These are phyloP conservation scores for Drosophila paracracens DNA, from an alignment of 2,888 invertebrate species.

Conservation along the genomic window DNA sequence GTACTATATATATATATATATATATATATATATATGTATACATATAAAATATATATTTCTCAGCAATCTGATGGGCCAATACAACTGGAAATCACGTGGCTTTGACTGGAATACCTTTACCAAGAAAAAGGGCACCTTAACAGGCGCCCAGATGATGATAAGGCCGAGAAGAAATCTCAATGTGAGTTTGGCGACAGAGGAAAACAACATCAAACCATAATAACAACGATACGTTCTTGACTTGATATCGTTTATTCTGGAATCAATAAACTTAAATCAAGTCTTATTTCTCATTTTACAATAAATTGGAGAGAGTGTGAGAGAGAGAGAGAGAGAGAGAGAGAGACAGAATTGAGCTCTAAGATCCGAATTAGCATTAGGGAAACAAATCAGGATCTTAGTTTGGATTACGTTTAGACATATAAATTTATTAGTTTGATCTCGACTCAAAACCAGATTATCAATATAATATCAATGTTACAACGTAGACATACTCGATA, in stretches of 20 bases:
- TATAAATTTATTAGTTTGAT: no score
- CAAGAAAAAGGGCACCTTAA: conserved; percentile 87
- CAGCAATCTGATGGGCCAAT: conserved; percentile 89
- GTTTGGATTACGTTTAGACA: no score
- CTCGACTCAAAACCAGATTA: no score
- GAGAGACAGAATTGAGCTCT: no score
- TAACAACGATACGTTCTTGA: neutral
- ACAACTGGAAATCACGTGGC: conserved; percentile 86
- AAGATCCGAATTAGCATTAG: no score
- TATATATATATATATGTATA: neutral
- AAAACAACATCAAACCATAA: neutral
- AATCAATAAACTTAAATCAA: neutral
- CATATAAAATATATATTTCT: neutral
- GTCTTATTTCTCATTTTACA: neutral
- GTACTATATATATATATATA: conserved; percentile 68
- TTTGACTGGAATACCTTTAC: conserved; percentile 90
- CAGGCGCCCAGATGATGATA: conserved; percentile 88
- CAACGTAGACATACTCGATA: no score
- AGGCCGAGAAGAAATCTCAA: conserved; percentile 84
- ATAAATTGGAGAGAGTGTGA: no score
- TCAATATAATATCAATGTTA: no score
- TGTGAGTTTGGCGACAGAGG: neutral
- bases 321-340: no score
- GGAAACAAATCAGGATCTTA: no score
- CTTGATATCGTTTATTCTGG: neutral